Percentiles rank a stretch among this genome's conserved stretches.
These are phyloP conservation scores for Rhyacophila brunnea DNA, from an alignment of 1,140 invertebrate genomes.

Conservation along the genomic window DNA sequence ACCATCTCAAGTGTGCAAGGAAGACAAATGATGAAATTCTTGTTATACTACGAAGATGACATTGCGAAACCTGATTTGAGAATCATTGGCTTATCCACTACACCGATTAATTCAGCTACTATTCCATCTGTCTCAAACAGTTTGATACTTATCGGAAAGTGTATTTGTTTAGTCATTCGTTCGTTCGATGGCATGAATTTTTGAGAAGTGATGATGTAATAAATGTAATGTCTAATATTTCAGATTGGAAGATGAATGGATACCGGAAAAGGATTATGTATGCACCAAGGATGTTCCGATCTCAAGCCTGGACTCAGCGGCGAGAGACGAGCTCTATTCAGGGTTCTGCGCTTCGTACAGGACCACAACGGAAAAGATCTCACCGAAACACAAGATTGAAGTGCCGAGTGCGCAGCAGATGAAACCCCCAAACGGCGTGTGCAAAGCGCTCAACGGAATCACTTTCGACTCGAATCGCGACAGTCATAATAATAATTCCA, in stretches of 20 bases:
- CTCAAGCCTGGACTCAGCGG: conserved; percentile 33
- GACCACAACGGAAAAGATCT: not conserved
- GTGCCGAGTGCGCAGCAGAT: not conserved
- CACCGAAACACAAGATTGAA: not conserved
- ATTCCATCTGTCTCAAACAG: too few species aligned
- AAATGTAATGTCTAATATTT: conserved; percentile 15
- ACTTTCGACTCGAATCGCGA: conserved; percentile 12
- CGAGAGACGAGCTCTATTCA: conserved; percentile 38
- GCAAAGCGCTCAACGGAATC: conserved; percentile 17
- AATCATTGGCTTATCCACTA: too few species aligned
- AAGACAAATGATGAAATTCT: too few species aligned
- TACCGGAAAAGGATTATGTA: conserved; percentile 57
- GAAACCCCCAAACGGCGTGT: conserved; percentile 19
- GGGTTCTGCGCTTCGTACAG: conserved; percentile 31
- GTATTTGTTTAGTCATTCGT: too few species aligned
- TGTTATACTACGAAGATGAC: too few species aligned
- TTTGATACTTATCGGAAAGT: too few species aligned
- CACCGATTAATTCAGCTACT: too few species aligned
- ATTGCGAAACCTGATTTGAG: too few species aligned
- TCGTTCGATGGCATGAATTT: too few species aligned
- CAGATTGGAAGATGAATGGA: conserved; percentile 64
- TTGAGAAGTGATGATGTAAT: not conserved
- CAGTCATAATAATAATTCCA: conserved; percentile 33
- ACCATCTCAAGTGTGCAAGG: too few species aligned
- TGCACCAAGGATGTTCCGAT: conserved; percentile 55